Conservation (phyloP, 1,140 invertebrate species). For the Heliconius himera region DNA sequence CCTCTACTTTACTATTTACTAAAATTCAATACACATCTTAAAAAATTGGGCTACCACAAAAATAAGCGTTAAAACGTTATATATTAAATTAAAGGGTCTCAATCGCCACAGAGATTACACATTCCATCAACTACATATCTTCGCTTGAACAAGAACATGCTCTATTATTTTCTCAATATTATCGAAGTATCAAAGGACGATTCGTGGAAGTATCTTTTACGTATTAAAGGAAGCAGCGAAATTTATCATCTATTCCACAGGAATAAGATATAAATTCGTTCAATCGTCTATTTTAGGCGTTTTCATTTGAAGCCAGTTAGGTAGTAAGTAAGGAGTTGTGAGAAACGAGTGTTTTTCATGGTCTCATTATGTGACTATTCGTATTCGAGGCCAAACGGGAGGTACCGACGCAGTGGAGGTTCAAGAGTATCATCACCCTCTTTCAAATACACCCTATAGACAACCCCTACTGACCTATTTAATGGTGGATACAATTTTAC, state of each 20-base stretch:
- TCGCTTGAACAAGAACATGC: conserved; percentile 54
- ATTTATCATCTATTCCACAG: neutral
- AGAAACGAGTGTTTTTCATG: conserved; percentile 73
- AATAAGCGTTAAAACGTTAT: neutral
- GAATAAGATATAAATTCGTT: neutral
- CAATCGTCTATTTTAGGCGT: neutral
- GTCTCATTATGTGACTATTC: conserved; percentile 71
- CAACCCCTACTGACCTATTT: conserved; percentile 22
- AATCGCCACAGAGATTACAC: neutral
- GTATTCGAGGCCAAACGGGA: conserved; percentile 60
- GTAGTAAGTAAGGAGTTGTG: conserved; percentile 49
- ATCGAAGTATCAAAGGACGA: conserved; percentile 70
- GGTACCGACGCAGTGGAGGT: conserved; percentile 47
- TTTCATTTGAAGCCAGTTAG: conserved; percentile 43
- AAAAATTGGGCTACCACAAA: neutral
- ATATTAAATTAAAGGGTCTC: neutral
- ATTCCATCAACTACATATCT: conserved; percentile 48
- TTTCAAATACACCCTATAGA: conserved; percentile 32
- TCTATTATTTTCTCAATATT: conserved; percentile 70
- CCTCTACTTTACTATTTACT: too few relatives aligned
- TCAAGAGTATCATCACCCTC: conserved; percentile 52
- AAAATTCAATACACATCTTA: neutral
- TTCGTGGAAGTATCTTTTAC: conserved; percentile 51
- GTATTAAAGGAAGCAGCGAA: conserved; percentile 3
- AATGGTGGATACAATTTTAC: conserved; percentile 16